Evolutionary conservation across 2,797 vertebrate genomes (phyloP), one percentile per base, ranked within the genome.

Genomic region (Diplodus sargus): DNA sequence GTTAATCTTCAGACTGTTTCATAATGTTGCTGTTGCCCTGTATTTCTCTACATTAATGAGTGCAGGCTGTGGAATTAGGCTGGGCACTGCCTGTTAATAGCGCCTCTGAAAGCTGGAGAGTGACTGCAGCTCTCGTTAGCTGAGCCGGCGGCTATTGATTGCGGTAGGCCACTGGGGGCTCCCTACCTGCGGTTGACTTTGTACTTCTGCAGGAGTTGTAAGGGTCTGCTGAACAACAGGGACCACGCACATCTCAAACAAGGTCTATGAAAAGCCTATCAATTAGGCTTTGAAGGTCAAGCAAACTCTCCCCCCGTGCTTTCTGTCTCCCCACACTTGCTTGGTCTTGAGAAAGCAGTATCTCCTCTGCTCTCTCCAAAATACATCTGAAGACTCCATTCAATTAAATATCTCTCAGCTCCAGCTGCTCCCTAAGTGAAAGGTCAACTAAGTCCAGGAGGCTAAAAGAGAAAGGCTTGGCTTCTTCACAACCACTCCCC

Each of bases 361-460:
- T 93, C 91, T 92, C 87, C 74, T 87, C 86, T 80, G 79, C 86
- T 89, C 82, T 81, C 95, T 93, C 94, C 96, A 96, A 96, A 96
- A 96, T 92, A 96, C 96, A 96, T 97, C 95, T 95, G 94, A 97
- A 96, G 96, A 96, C 95, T 95, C 95, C 89, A 92, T 97, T 98
- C 97, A 98, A 98, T 98, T 98, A 98, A 98, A 96, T 96, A 96
- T 97, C 96, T 97, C 93, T 94, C 60, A 62, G 94, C 95, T 97
- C 95, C 96, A 97, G 95, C 97, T 97, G 97, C 95, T 96, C 96
- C 95, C 94, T 94, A 96, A 97, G 96, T 95, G 96, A 98, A 99
- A 99, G 97, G 98, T 98, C 97, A 99, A 95, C 75, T 70, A 96
- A 96, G 92, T 97, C 96, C 91, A 92, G 95, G 94, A 97, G 95